Conservation (phyloP, 2,888 invertebrate species). For the Aphodius sticticus region DNA sequence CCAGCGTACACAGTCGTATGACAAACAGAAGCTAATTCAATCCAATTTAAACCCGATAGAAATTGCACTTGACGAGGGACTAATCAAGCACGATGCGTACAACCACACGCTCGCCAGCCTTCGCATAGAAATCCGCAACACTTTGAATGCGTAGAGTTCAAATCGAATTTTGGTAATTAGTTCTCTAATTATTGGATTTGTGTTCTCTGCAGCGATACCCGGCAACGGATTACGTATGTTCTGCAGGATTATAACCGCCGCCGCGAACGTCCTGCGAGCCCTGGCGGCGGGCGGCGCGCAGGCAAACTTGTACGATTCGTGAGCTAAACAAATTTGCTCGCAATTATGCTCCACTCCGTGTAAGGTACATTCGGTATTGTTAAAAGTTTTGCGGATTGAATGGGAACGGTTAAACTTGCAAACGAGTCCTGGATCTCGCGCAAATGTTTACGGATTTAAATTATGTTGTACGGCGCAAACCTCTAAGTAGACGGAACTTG, state of each 20-base stretch:
- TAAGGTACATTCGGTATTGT: slow-evolving; percentile 25
- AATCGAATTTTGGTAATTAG: slow-evolving; percentile 56
- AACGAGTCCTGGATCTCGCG: not conserved
- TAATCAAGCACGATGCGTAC: slow-evolving; percentile 47
- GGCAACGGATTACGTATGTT: slow-evolving; percentile 40
- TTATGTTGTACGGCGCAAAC: not conserved
- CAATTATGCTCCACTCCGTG: slow-evolving; percentile 33
- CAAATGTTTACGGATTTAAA: slow-evolving; percentile 6
- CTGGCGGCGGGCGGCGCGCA: not conserved
- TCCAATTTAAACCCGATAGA: slow-evolving; percentile 55
- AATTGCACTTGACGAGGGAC: slow-evolving; percentile 55
- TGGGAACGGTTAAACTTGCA: slow-evolving; percentile 16
- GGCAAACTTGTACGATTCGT: slow-evolving; percentile 29
- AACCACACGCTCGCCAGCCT: slow-evolving; percentile 41
- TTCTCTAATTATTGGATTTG: slow-evolving; percentile 55
- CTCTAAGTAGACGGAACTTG: not conserved
- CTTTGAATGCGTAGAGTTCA: slow-evolving; percentile 53
- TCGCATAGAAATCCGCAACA: slow-evolving; percentile 35
- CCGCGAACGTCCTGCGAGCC: not conserved
- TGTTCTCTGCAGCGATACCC: slow-evolving; percentile 49
- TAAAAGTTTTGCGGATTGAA: slow-evolving; percentile 36
- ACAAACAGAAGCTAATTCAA: slow-evolving; percentile 53
- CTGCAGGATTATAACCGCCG: not conserved
- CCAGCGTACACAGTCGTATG: slow-evolving; percentile 37
- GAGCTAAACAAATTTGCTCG: slow-evolving; percentile 38